Percentiles rank a stretch among this genome's conserved stretches.
Conservation (phyloP, 2,888 invertebrate genomes). For the Dusona sp. region DNA sequence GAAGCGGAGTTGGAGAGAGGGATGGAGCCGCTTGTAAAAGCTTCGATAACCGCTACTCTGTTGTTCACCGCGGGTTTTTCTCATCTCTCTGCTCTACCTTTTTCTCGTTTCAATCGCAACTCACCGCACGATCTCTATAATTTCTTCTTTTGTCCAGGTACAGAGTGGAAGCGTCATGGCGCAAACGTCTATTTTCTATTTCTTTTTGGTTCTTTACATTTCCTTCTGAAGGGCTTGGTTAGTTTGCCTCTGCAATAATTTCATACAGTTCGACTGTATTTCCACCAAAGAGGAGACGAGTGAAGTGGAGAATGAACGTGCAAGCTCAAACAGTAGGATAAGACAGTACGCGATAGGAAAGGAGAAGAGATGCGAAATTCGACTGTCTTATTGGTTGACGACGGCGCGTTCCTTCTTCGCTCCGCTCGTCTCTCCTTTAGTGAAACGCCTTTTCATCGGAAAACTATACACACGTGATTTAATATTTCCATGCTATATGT, state of each 20-base stretch:
- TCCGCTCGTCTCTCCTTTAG: not conserved
- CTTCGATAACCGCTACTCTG: conserved; percentile 55
- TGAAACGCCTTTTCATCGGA: not conserved
- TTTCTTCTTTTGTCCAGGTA: conserved; percentile 46
- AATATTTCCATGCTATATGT: too few species aligned
- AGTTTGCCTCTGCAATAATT: not conserved
- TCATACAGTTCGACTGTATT: not conserved
- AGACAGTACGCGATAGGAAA: not conserved
- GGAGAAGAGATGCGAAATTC: not conserved
- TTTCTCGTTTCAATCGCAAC: not conserved
- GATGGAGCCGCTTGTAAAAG: conserved; percentile 45
- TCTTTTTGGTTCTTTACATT: conserved; percentile 16
- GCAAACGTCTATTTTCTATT: conserved; percentile 40
- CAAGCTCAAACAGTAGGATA: not conserved
- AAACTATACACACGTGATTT: too few species aligned
- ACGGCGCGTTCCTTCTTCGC: too few species aligned
- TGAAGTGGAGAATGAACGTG: not conserved
- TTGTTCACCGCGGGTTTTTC: conserved; percentile 42
- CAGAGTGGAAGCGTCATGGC: conserved; percentile 16
- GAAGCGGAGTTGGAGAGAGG: conserved; percentile 15
- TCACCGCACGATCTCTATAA: conserved; percentile 48
- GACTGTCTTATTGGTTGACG: too few species aligned
- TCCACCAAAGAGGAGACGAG: not conserved
- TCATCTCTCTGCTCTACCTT: conserved; percentile 6
- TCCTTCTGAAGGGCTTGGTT: conserved; percentile 46